Evolutionary conservation across 2,888 invertebrate species (phyloP).

Genomic region (Microctonus brassicae): DNA sequence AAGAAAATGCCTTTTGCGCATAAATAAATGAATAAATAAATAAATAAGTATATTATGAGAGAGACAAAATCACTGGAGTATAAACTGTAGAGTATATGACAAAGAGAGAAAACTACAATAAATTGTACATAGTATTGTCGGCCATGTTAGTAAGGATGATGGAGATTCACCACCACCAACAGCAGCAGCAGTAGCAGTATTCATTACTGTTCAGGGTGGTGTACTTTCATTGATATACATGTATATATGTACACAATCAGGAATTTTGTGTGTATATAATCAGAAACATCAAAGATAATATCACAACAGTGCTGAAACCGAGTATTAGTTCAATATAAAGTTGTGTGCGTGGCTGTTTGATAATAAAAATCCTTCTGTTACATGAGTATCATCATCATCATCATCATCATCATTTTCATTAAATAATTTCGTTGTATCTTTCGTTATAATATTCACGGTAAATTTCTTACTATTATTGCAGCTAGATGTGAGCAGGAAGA

Average conservation of each 20-base stretch:
- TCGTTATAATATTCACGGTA: too few relatives aligned
- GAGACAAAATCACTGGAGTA: too few relatives aligned
- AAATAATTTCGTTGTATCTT: not conserved
- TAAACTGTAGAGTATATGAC: not conserved
- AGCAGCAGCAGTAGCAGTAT: not conserved
- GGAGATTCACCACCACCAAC: slow-evolving; percentile 28
- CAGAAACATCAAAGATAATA: not conserved
- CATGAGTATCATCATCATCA: not conserved
- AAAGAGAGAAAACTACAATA: not conserved
- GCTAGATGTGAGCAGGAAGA: too few relatives aligned
- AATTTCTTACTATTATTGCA: too few relatives aligned
- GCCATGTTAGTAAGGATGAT: slow-evolving; percentile 49
- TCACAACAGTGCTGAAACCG: not conserved
- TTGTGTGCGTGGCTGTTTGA: not conserved
- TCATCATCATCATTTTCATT: not conserved
- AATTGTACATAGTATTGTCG: slow-evolving; percentile 37
- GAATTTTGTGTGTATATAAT: slow-evolving; percentile 27
- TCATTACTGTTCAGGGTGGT: slow-evolving; percentile 9
- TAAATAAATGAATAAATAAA: too few relatives aligned
- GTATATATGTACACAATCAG: slow-evolving; percentile 28
- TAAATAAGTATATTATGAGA: too few relatives aligned
- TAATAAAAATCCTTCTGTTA: not conserved
- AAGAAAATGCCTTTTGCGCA: not conserved
- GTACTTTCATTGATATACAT: not conserved
- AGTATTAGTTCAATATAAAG: not conserved